Conservation (phyloP, 2,113 vertebrate genomes). For the Micronycteris hirsuta region DNA sequence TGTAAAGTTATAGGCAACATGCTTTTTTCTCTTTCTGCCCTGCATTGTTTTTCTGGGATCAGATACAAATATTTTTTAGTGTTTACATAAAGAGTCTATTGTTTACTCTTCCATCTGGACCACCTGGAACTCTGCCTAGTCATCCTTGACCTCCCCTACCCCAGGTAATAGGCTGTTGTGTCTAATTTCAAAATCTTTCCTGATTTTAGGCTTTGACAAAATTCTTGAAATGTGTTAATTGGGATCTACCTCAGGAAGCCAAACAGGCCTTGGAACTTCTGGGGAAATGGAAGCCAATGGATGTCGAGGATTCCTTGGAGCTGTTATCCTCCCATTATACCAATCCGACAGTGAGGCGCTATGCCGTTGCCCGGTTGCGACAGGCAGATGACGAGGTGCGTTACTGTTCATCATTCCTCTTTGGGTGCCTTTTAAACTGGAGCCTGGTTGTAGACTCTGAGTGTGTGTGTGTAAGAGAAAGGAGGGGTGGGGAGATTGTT, state of each 20-base stretch:
- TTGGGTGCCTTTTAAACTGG: background rate
- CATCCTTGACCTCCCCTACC: background rate
- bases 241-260: slow-evolving; percentile 95
- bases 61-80: background rate
- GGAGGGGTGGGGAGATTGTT: background rate
- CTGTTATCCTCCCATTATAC: slow-evolving; percentile 95
- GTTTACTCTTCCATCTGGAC: background rate
- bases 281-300: slow-evolving; percentile 98
- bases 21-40: background rate
- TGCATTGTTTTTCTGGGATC: background rate
- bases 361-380: slow-evolving; percentile 92
- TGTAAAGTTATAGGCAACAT: background rate
- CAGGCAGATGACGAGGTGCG: slow-evolving; percentile 97
- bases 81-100: background rate
- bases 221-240: slow-evolving; percentile 99
- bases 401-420: background rate
- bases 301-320: slow-evolving; percentile 97
- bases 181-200: background rate
- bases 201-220: slow-evolving; percentile 92
- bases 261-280: slow-evolving; percentile 96
- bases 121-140: background rate
- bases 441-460: background rate
- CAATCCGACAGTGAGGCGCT: slow-evolving; percentile 94
- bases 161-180: background rate
- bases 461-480: background rate